These are phyloP conservation scores for Neopipo cinnamomea DNA, from an alignment of 2,113 vertebrate genomes.

Conservation along the genomic window DNA sequence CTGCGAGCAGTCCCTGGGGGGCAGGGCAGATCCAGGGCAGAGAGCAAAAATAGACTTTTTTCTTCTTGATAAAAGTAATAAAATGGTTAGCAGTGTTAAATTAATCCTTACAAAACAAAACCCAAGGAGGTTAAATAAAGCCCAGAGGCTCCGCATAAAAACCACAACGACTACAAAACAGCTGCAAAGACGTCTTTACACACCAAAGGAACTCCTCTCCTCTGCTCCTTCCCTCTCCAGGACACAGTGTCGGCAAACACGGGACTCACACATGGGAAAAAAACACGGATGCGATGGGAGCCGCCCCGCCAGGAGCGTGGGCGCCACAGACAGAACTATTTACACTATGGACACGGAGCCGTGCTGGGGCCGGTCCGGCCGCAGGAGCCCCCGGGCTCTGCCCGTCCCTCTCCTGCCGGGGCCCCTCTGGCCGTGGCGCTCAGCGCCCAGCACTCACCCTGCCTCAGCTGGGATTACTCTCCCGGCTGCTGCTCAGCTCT, in stretches of 20 bases:
- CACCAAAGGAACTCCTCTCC: background rate
- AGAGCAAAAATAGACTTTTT: conserved; percentile 66
- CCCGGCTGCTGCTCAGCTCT: conserved; percentile 74
- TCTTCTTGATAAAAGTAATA: conserved; percentile 62
- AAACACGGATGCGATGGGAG: background rate
- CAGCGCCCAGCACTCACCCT: background rate
- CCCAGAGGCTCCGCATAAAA: background rate
- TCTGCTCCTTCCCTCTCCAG: background rate
- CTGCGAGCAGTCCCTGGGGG: background rate
- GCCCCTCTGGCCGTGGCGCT: background rate
- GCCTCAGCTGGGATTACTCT: background rate
- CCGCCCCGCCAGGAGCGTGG: background rate
- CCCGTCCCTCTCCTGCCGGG: background rate
- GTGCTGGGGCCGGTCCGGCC: background rate
- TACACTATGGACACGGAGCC: conserved; percentile 18
- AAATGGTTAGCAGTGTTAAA: conserved; percentile 65
- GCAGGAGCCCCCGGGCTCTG: conserved; percentile 19
- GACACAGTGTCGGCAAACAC: background rate
- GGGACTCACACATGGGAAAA: background rate
- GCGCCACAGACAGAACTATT: background rate
- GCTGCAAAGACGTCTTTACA: conserved; percentile 40
- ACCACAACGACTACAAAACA: conserved; percentile 53
- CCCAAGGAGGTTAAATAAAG: conserved; percentile 38
- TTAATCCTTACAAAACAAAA: conserved; percentile 64
- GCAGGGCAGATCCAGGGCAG: background rate